Evolutionary conservation across 2,888 invertebrate genomes (phyloP), one percentile per base, ranked within the genome.

Genomic region (Lasius fuliginosus): DNA sequence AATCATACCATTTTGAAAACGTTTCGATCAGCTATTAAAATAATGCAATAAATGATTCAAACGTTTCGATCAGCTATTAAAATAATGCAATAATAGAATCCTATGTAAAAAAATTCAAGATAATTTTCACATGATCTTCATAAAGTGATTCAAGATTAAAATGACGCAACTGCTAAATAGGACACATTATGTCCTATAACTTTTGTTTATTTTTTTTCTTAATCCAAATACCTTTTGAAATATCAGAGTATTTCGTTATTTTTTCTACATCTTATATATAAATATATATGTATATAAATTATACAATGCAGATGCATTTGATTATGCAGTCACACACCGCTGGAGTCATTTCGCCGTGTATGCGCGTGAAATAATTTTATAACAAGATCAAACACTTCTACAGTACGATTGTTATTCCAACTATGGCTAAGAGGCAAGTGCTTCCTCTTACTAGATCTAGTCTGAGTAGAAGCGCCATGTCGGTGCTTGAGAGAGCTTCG

Each of bases 301-400:
- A 5, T 60, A 23, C 23, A 46, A 79, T 5, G 36, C 42, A 23
- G 5, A n/a, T 58, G 33, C 8, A 40, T 27, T 71, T 71, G 49
- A 79, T 71, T 79, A 71, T 46, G n/a, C 56, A 69, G 30, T 42
- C 15, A 33, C 33, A 5, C 23, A 12, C 53, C 36, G 58, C 42
- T 85, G 71, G 83, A 86, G 82, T 79, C 84, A 82, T 87, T 87
- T 85, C 86, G 81, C 64, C 81, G 74, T 82, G 85, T 85, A 82
- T 77, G 77, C 71, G 74, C 60, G 75, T 85, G 73, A 85, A 88
- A 88, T 85, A 88, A 87, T 77, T 64, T 40, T 58, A 42, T 62
- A 65, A 79, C 81, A 56, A 82, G 67, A 85, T 85, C 86, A 88
- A 88, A 86, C 79, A 83, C 58, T 49, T 75, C 75, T 36, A 67